phyloP scores from a whole-genome alignment of 2,888 invertebrate species.

The Cosmopolites sordidus region DNA sequence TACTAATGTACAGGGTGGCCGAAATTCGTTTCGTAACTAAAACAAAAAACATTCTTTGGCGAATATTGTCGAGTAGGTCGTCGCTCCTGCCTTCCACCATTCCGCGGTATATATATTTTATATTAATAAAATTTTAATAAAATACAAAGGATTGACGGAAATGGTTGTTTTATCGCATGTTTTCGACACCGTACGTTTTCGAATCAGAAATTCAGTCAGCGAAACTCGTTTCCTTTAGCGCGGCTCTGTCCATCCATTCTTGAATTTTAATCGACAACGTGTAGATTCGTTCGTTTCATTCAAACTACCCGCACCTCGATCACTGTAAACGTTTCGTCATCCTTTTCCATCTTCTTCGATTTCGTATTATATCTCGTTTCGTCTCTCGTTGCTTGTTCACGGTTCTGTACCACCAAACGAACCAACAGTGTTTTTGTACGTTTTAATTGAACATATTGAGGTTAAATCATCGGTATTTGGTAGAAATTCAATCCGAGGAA shows the following conservation, averaged over 20 bases:
- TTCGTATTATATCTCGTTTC: too few species aligned
- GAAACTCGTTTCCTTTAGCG: constrained; percentile 22
- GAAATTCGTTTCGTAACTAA: not conserved
- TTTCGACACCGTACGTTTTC: constrained; percentile 25
- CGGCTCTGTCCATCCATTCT: constrained; percentile 16
- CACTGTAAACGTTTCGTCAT: too few species aligned
- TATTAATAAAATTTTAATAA: constrained; percentile 23
- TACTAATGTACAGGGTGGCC: too few species aligned
- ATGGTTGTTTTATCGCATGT: constrained; percentile 25
- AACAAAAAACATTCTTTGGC: not conserved
- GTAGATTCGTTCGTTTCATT: too few species aligned
- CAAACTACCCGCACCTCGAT: too few species aligned
- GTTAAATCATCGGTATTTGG: constrained; percentile 27
- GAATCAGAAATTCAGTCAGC: constrained; percentile 26
- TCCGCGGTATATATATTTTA: not conserved
- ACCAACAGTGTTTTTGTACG: constrained; percentile 1
- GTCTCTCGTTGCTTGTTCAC: too few species aligned
- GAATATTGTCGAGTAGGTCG: not conserved
- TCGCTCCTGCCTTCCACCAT: not conserved
- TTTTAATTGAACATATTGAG: constrained; percentile 23
- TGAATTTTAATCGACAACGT: constrained; percentile 20
- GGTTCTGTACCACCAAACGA: not conserved
- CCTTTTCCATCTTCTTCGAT: too few species aligned
- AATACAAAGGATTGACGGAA: constrained; percentile 25
- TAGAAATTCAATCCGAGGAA: constrained; percentile 22